Evolutionary conservation across 2,888 invertebrate genomes (phyloP), one percentile per base, ranked within the genome.

Genomic region (Drosophila robusta): DNA sequence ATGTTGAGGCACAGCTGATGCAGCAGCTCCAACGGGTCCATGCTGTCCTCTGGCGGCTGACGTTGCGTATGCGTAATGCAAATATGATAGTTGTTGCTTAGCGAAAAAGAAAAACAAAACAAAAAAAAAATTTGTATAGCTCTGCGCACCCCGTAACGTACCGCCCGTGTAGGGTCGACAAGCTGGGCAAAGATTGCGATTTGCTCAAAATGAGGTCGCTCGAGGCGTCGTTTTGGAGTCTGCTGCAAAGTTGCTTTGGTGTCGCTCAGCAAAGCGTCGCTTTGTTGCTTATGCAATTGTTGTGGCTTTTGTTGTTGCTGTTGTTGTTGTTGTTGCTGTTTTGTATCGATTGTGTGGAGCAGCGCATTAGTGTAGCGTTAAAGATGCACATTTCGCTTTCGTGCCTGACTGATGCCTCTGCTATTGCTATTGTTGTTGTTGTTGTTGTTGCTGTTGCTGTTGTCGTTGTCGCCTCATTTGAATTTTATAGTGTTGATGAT

Each of bases 381-480:
- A 61, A 75, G 82, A 81, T 87, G 83, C 87, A 83, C 87, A 83
- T 81, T 78, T 84, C 66, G 78, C 49, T 70, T 70, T 74, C 42
- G 67, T 55, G 65, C 36, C 58, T 61, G 60, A 52, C 51, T 34
- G 71, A 65, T 72, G 79, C 69, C 66, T 55, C 8, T 34, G 18
- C 36, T 42, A 42, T 14, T 8, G 44, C 52, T 42, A 29, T n/a
- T 51, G 45, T 8, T 8, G 44, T 56, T 42, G 36, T n/a, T 51
- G 45, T 8, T 50, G 44, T 24, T 55, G 57, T 4, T 47, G 36
- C 38, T 46, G 34, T 11, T 38, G 41, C 9, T 47, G 50, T 38
- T 8, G 18, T 55, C 26, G 70, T 24, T 64, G 60, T 68, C 70
- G 66, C 49, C 62, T 73, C 67, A 87, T 87, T 87, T 83, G 63